Conservation (phyloP, 2,888 invertebrate genomes). For the Leptinotarsa juncta region DNA sequence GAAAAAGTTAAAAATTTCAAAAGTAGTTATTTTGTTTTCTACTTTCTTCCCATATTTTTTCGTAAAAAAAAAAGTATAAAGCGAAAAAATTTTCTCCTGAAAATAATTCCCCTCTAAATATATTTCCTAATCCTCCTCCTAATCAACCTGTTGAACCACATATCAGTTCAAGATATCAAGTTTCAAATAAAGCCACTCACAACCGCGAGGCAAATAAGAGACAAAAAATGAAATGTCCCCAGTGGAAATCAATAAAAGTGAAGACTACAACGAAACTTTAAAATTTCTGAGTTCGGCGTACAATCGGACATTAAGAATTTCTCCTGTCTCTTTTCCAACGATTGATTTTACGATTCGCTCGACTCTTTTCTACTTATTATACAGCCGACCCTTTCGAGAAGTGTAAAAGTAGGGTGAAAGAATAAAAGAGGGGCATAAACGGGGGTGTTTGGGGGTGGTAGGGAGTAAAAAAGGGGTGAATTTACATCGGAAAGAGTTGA, state of each 20-base stretch:
- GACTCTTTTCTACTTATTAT: conserved; percentile 45
- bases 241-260: conserved; percentile 54
- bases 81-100: too few relatives aligned
- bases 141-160: conserved; percentile 13
- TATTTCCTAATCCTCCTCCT: too few relatives aligned
- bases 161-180: conserved; percentile 3
- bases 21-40: too few relatives aligned
- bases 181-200: neutral
- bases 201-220: neutral
- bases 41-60: too few relatives aligned
- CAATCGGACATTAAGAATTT: conserved; percentile 54
- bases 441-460: conserved; percentile 59
- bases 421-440: conserved; percentile 65
- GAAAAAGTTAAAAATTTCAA: too few relatives aligned
- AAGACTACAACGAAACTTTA: conserved; percentile 54
- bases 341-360: conserved; percentile 26
- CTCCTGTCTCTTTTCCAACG: conserved; percentile 31
- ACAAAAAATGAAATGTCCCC: conserved; percentile 18
- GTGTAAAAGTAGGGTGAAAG: conserved; percentile 66
- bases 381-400: conserved; percentile 58
- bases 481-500: conserved; percentile 66
- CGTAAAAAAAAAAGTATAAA: too few relatives aligned
- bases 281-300: conserved; percentile 55
- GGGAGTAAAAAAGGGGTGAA: conserved; percentile 61
- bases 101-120: too few relatives aligned